Conservation (phyloP, 1,140 invertebrate genomes). For the Araneus ventricosus region DNA sequence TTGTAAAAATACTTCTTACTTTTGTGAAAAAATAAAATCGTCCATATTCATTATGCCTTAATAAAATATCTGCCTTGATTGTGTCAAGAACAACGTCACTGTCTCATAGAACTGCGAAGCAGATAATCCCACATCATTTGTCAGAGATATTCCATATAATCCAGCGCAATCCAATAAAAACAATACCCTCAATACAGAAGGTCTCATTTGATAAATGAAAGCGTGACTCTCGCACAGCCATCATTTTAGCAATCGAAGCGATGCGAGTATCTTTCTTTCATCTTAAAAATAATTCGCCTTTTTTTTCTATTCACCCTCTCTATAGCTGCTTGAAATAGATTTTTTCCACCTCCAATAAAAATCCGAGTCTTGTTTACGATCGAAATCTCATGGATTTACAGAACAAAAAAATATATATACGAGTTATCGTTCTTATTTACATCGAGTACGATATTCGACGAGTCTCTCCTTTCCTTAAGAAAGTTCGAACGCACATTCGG, state of each 20-base stretch:
- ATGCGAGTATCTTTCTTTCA: background rate
- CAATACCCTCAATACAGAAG: too few species aligned
- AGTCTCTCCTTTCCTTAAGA: background rate
- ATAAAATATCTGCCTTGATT: too few species aligned
- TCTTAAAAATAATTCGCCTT: background rate
- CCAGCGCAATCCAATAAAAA: too few species aligned
- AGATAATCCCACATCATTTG: too few species aligned
- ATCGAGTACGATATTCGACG: background rate
- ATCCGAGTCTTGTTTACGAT: background rate
- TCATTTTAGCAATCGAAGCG: background rate
- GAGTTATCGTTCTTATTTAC: background rate
- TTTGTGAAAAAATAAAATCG: too few species aligned
- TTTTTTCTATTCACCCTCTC: background rate
- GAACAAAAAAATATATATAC: background rate
- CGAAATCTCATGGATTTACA: background rate
- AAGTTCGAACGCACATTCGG: background rate
- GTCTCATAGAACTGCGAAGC: too few species aligned
- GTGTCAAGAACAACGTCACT: too few species aligned
- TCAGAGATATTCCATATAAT: too few species aligned
- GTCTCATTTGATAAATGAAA: too few species aligned
- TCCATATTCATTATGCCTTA: too few species aligned
- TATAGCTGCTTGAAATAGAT: background rate
- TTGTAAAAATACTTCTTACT: too few species aligned
- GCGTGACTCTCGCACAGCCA: too few species aligned
- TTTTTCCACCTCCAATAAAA: slow-evolving; percentile 2